Evolutionary conservation across 2,113 vertebrate species (phyloP), one percentile per base, ranked within the genome.

Genomic region (Cynocephalus volans): DNA sequence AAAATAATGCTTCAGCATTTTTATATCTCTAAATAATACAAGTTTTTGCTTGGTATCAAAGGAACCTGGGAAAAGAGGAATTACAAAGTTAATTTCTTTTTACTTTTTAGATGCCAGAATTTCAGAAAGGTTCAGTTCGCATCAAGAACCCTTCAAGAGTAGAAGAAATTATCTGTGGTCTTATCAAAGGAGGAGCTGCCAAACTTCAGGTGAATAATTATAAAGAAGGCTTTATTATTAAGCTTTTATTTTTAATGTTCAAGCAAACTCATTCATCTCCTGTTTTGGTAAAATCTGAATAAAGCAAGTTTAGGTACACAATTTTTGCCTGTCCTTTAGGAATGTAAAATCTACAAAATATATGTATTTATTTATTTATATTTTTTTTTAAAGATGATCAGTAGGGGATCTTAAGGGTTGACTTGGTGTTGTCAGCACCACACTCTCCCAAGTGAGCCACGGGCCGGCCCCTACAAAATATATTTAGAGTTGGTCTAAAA

Each of bases 141-240:
- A 99, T 99, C 98, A 99, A 99, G 98, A 99, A 99, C 98, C 99
- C 99, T 0, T 99, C 99, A 96, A 98, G 98, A 98, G 99, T 99
- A 96, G 99, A 99, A 98, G 99, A 99, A 98, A 99, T 99, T 96
- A 99, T 99, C 93, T 99, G 99, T 97, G 98, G 99, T 91, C 99
- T 99, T 96, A 99, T 99, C 98, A 99, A 99, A 98, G 99, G 99
- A 81, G 99, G 99, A 96, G 99, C 99, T 89, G 98, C 99, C 85
- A 99, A 99, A 98, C 99, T 99, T 90, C 99, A 99, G 99, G 99
- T 99, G 97, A 96, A 96, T 21, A 41, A 58, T 76, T 62, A 54
- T 67, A 24, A 54, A 50, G 31, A 76, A 62, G 28, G 6, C 28
- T 48, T 73, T 76, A 82, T 45, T 62, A 62, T 45, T 52, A 50